phyloP scores from a whole-genome alignment of 2,113 vertebrate genomes.

The Oncorhynchus mykiss region DNA sequence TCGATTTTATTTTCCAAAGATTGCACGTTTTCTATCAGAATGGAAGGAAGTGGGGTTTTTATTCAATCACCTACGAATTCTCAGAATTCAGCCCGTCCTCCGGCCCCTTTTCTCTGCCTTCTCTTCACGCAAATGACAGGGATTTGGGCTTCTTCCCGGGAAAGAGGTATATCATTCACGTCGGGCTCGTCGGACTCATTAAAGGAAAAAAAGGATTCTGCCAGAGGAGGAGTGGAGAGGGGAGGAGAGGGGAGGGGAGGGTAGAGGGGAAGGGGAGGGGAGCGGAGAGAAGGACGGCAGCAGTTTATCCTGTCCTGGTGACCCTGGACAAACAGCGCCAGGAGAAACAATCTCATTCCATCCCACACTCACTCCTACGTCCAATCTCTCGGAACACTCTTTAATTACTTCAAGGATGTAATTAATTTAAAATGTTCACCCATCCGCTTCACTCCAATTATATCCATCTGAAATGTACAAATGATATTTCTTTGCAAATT shows the following conservation, averaged over 20 bases:
- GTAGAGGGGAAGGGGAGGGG: background rate
- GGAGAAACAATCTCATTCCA: background rate
- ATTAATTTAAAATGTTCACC: constrained; percentile 17
- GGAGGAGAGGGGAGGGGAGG: no score
- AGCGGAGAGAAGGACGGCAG: background rate
- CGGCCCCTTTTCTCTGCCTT: no score
- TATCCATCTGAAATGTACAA: constrained; percentile 7
- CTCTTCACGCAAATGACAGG: no score
- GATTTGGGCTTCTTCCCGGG: no score
- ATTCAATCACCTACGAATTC: no score
- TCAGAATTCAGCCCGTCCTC: no score
- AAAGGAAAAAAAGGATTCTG: no score
- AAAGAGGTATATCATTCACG: no score
- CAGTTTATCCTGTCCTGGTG: background rate
- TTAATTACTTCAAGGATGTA: constrained; percentile 16
- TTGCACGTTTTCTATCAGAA: no score
- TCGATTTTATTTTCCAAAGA: no score
- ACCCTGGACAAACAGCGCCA: background rate
- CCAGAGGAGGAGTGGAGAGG: background rate
- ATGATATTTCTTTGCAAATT: background rate
- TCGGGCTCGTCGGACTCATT: no score
- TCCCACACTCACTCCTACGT: background rate
- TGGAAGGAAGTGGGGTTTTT: no score
- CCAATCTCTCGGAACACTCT: background rate
- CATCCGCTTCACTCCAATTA: constrained; percentile 11